These are phyloP conservation scores for Pogonus chalceus DNA, from an alignment of 1,140 invertebrate species.

Conservation along the genomic window DNA sequence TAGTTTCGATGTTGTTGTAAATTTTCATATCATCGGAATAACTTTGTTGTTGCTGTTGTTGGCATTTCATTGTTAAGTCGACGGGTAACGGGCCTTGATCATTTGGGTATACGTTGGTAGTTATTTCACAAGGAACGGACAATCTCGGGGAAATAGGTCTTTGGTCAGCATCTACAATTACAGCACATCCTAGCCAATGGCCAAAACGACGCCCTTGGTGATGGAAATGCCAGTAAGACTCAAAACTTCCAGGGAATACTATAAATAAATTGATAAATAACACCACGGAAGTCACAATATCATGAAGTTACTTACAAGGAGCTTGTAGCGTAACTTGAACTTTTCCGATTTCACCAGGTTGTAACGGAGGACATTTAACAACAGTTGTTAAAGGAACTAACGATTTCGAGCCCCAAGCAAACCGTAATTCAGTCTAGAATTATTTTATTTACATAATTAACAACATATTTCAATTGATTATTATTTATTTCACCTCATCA, in stretches of 20 bases:
- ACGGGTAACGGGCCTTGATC: neutral
- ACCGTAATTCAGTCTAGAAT: constrained; percentile 29
- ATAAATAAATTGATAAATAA: constrained; percentile 11
- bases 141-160: neutral
- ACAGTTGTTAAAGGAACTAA: constrained; percentile 21
- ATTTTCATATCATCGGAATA: neutral
- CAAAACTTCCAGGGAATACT: constrained; percentile 31
- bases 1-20: no score
- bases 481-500: constrained; percentile 24
- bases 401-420: constrained; percentile 30
- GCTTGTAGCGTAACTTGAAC: constrained; percentile 27
- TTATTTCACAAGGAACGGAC: neutral
- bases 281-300: constrained; percentile 1
- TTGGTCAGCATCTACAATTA: constrained; percentile 22
- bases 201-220: constrained; percentile 31
- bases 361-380: constrained; percentile 27
- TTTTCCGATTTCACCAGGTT: constrained; percentile 29
- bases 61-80: neutral
- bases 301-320: constrained; percentile 26
- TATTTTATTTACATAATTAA: constrained; percentile 9
- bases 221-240: constrained; percentile 35
- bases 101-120: neutral
- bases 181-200: constrained; percentile 27
- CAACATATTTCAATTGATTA: constrained; percentile 7
- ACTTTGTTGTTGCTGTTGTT: neutral